phyloP scores from a whole-genome alignment of 2,888 invertebrate genomes.

The Capitulum mitella region DNA sequence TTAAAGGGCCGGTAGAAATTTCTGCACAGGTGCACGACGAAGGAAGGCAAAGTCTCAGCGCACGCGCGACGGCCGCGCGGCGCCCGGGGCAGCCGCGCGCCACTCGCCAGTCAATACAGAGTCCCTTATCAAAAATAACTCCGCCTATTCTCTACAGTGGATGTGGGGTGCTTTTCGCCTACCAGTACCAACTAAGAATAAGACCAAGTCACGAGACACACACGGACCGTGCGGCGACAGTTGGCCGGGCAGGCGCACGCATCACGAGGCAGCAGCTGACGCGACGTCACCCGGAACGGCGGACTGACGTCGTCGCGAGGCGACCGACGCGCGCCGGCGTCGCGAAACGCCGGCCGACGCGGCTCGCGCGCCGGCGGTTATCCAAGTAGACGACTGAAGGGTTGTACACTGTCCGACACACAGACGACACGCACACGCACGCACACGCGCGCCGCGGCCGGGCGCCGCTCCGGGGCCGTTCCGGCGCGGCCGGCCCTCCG shows the following conservation, averaged over 20 bases:
- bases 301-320: no score
- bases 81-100: not conserved
- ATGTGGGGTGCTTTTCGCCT: not conserved
- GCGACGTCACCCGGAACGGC: no score
- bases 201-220: not conserved
- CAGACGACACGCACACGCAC: not conserved
- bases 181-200: not conserved
- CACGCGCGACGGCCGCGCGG: not conserved
- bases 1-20: not conserved
- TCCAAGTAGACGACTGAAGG: not conserved
- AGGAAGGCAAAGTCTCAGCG: no score
- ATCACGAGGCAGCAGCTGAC: no score
- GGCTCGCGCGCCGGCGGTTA: not conserved
- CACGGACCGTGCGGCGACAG: no score
- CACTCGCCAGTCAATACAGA: not conserved
- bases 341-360: not conserved
- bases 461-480: not conserved
- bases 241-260: no score
- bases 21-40: not conserved
- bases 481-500: no score
- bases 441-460: not conserved
- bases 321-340: no score
- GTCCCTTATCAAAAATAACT: constrained; percentile 22
- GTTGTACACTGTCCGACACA: constrained; percentile 11
- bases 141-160: constrained; percentile 12